Percentiles rank a stretch among this genome's conserved stretches.
Evolutionary conservation across 2,113 vertebrate genomes (phyloP).

Genomic region (Pluvialis apricaria): DNA sequence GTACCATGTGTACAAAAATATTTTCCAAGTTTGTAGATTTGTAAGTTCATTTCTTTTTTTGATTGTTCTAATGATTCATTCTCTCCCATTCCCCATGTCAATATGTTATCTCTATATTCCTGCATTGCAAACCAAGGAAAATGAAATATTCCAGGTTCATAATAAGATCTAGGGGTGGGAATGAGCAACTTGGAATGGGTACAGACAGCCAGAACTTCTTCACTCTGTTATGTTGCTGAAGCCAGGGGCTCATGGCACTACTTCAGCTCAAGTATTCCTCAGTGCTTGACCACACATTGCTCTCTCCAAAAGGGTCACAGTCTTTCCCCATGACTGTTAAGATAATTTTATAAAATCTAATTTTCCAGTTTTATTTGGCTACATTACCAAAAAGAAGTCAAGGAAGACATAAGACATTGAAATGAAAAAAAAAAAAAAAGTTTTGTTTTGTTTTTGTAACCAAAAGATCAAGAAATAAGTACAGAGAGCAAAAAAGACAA

Average conservation of each 20-base stretch:
- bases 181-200: not conserved
- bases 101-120: not conserved
- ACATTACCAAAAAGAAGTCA: not conserved
- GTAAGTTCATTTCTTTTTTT: not conserved
- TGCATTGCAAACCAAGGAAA: not conserved
- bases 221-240: not conserved
- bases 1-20: not conserved
- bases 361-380: not conserved
- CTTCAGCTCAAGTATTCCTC: not conserved
- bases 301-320: not conserved
- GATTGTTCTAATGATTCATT: not conserved
- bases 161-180: not conserved
- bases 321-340: not conserved
- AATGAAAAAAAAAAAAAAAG: not conserved
- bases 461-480: fast-evolving
- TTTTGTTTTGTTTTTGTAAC: not conserved
- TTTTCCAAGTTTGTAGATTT: not conserved
- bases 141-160: not conserved
- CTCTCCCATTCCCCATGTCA: not conserved
- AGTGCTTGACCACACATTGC: not conserved
- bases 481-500: not conserved
- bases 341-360: not conserved
- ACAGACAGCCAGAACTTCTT: not conserved
- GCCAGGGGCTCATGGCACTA: not conserved
- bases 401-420: not conserved